A percentile compares a stretch with the other conserved stretches of the same genome.
Evolutionary conservation across 2,888 invertebrate species (phyloP).

Genomic region (Sinotaia quadrata): DNA sequence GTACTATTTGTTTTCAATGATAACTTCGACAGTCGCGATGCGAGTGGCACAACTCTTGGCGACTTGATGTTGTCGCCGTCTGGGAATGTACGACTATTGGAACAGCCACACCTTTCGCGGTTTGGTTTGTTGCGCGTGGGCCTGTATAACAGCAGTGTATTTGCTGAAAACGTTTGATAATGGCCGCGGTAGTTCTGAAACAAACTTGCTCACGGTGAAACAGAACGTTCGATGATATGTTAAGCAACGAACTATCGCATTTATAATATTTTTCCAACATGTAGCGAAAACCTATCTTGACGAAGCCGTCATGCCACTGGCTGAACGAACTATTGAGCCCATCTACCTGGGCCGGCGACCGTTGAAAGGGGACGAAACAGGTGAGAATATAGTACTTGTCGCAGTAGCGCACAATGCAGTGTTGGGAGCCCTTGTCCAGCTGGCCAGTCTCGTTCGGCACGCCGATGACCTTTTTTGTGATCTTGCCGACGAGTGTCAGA

Average conservation of each 20-base stretch:
- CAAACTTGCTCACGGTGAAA: too few relatives aligned
- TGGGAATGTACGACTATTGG: constrained; percentile 1
- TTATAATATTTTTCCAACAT: too few relatives aligned
- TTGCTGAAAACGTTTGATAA: too few relatives aligned
- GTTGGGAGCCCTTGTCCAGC: constrained; percentile 58
- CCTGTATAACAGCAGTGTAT: too few relatives aligned
- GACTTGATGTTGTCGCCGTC: too few relatives aligned
- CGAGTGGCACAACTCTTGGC: too few relatives aligned
- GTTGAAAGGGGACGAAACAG: constrained; percentile 42
- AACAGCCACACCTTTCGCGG: constrained; percentile 29
- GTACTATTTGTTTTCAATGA: too few relatives aligned
- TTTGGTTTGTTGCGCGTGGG: constrained; percentile 17
- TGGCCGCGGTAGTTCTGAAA: too few relatives aligned
- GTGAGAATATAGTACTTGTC: constrained; percentile 43
- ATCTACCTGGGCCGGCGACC: constrained; percentile 50
- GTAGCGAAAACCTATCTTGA: too few relatives aligned
- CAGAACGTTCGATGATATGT: too few relatives aligned
- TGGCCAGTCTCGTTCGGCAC: constrained; percentile 62
- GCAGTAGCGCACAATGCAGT: constrained; percentile 56
- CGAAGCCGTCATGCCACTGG: constrained; percentile 56
- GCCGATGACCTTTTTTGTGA: constrained; percentile 67
- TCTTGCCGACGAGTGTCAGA: constrained; percentile 64
- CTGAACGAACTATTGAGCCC: constrained; percentile 55
- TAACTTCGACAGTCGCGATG: too few relatives aligned
- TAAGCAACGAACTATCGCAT: too few relatives aligned